Base-by-base conservation (phyloP, 2,113 vertebrate genomes). In the Pitta sordida region DNA sequence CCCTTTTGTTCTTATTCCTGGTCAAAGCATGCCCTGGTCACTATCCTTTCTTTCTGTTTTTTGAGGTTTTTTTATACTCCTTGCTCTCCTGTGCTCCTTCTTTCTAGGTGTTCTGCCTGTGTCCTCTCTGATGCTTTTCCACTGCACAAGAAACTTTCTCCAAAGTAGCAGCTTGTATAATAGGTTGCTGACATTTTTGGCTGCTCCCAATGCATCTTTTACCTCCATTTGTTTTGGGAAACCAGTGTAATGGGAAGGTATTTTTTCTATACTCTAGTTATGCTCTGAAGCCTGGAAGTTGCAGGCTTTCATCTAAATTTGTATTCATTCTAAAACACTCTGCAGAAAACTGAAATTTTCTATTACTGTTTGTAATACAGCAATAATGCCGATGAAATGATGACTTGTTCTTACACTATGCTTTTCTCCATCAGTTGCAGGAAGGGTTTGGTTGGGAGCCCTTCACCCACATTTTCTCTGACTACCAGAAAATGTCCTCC, bases 361-460 rank as follows among this genome's bases (percentile, higher is more conserved):
- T 14, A 41, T 41, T 91, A 1, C 13, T 44, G 37, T 43, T 55
- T 77, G 14, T 58, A 53, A n/a, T 34, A 51, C 15, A 70, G 63
- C 9, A 67, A 53, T 81, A 79, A 58, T 83, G 30, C 7, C 59
- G 70, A 18, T 86, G 59, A 92, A 88, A 77, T 59, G 20, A 30
- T 19, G 71, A 74, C 12, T 86, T 81, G 12, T 59, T 83, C 68
- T 82, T 36, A 91, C 39, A 39, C 32, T 71, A 30, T 83, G 22
- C 89, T 90, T 53, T 83, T 69, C 55, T 94, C 49, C 29, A 55
- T 76, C 84, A 98, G 98, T 94, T 98, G 56, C 98, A 98, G 91
- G 98, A 98, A 88, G 97, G 96, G 26, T 98, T 98, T 93, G 98
- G 98, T 20, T 98, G 98, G 98, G 96, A 98, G 29, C 97, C 97